Conservation (phyloP, 2,797 vertebrate species). For the Schizothorax lantsangensis region DNA sequence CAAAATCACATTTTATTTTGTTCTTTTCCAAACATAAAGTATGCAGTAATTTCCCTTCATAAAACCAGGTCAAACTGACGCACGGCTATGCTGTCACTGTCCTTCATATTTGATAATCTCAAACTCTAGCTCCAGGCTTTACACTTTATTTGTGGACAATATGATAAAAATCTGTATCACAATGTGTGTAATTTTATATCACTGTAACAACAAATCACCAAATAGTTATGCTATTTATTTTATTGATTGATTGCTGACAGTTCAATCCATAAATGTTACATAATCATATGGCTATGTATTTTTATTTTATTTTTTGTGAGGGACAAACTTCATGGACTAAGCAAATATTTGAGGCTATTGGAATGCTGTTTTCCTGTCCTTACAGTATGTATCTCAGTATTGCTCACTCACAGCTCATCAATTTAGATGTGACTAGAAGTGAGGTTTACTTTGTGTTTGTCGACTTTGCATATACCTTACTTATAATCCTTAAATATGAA, state of each 20-base stretch:
- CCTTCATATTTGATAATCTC: slow-evolving; percentile 45
- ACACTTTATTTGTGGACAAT: slow-evolving; percentile 8
- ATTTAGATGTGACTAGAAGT: background rate
- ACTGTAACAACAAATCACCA: background rate
- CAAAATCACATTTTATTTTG: background rate
- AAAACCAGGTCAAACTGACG: slow-evolving; percentile 33
- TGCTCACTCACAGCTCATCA: too few species aligned
- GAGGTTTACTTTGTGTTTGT: background rate
- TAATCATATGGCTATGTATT: background rate
- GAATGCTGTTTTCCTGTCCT: background rate
- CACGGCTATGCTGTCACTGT: slow-evolving; percentile 31
- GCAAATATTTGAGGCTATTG: background rate
- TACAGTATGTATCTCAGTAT: background rate
- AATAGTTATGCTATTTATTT: background rate
- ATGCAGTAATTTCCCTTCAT: background rate
- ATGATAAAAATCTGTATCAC: background rate
- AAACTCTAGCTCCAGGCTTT: slow-evolving; percentile 33
- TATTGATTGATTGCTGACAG: background rate
- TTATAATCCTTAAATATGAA: background rate
- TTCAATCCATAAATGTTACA: background rate
- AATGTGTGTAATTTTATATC: background rate
- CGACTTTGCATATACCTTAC: background rate
- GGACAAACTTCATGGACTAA: background rate
- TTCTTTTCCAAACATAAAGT: background rate
- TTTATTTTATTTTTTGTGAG: too few species aligned